These are phyloP conservation scores for Myathropa florea DNA, from an alignment of 2,888 invertebrate species.

Conservation along the genomic window DNA sequence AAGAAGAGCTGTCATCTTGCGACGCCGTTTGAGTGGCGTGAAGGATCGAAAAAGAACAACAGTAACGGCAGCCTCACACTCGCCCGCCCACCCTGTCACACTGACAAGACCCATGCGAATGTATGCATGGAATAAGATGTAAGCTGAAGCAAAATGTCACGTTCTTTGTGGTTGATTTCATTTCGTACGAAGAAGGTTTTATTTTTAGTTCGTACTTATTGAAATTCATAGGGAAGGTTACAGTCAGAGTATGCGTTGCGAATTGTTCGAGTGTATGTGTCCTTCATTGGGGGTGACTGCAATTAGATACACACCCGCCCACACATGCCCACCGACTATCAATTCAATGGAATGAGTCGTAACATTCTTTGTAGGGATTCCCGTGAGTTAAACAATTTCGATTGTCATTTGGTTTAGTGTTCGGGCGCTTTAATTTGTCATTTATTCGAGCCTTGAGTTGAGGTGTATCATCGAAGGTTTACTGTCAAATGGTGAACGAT, in stretches of 20 bases:
- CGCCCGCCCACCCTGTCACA: neutral
- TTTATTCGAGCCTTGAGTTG: neutral
- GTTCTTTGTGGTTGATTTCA: conserved; percentile 56
- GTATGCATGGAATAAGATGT: conserved; percentile 28
- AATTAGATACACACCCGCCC: neutral
- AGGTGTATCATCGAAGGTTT: neutral
- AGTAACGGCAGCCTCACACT: neutral
- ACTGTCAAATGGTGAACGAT: no score
- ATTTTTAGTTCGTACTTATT: conserved; percentile 41
- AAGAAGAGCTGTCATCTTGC: conserved; percentile 33
- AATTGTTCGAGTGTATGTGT: neutral
- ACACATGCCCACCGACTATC: neutral
- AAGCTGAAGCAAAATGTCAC: conserved; percentile 55
- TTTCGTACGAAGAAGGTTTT: conserved; percentile 34
- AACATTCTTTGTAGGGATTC: conserved; percentile 23
- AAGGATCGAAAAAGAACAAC: conserved; percentile 1
- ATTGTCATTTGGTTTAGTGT: neutral
- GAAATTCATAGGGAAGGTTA: conserved; percentile 20
- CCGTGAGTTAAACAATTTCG: neutral
- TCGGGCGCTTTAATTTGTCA: neutral
- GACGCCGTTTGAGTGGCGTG: neutral
- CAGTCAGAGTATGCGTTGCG: neutral
- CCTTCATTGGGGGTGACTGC: conserved; percentile 16
- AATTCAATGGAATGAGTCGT: neutral
- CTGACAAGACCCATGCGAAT: conserved; percentile 2